A percentile compares a stretch with the other conserved stretches of the same genome.
These are phyloP conservation scores for Caenorhabditis sulstoni DNA, from an alignment of 2,888 invertebrate species.

Conservation along the genomic window DNA sequence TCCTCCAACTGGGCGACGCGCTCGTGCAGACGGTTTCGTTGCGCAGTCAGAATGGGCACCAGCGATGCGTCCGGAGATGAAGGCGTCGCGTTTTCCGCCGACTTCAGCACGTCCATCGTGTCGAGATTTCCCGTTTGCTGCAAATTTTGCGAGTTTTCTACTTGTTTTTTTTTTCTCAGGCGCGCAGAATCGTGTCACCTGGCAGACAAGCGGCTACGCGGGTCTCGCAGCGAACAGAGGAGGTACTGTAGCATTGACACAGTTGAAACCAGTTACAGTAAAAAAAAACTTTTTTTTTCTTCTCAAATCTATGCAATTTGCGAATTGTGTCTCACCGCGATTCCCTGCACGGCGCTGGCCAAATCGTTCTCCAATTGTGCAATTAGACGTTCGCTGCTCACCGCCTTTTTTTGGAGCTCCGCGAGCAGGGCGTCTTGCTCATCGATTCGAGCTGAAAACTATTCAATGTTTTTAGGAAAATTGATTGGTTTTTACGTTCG, in stretches of 20 bases:
- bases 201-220: too few relatives aligned
- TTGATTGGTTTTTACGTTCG: neutral
- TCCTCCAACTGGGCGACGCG: slow-evolving; percentile 60
- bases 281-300: too few relatives aligned
- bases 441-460: slow-evolving; percentile 53
- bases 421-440: slow-evolving; percentile 48
- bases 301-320: too few relatives aligned
- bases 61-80: slow-evolving; percentile 54
- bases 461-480: neutral
- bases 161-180: too few relatives aligned
- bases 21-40: slow-evolving; percentile 82
- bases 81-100: too few relatives aligned
- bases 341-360: slow-evolving; percentile 49
- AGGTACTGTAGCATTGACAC: too few relatives aligned
- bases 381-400: slow-evolving; percentile 50
- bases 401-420: slow-evolving; percentile 27
- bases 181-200: too few relatives aligned
- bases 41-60: slow-evolving; percentile 82
- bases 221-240: too few relatives aligned
- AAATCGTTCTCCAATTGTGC: slow-evolving; percentile 65
- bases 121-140: slow-evolving; percentile 32
- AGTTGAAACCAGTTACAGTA: too few relatives aligned
- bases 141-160: neutral
- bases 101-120: slow-evolving; percentile 55
- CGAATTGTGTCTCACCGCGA: neutral